Evolutionary conservation across 2,113 vertebrate genomes (phyloP).

Genomic region (Craseonycteris thonglongyai): DNA sequence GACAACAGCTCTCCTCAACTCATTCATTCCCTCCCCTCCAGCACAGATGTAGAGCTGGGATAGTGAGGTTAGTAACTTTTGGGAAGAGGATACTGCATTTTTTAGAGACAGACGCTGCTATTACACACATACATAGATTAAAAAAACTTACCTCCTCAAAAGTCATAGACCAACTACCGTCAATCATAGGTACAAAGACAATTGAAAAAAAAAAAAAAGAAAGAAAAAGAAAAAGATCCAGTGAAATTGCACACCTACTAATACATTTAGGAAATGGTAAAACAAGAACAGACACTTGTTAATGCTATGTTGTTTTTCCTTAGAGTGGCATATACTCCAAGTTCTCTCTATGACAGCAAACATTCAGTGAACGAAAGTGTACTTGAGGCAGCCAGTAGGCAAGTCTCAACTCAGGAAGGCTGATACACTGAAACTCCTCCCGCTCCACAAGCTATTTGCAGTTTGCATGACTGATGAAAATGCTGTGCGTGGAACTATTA

Average conservation of each 20-base stretch:
- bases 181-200: conserved; percentile 82
- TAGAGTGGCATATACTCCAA: not conserved
- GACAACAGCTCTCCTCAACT: not conserved
- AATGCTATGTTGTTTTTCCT: conserved; percentile 51
- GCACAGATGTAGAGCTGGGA: not conserved
- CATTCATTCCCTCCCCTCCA: not conserved
- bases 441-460: conserved; percentile 40
- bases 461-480: conserved; percentile 32
- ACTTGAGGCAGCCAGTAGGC: conserved; percentile 54
- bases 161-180: conserved; percentile 80
- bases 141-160: conserved; percentile 85
- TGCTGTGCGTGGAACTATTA: not conserved
- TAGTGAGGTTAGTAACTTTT: conserved; percentile 55
- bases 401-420: conserved; percentile 62
- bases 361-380: conserved; percentile 29
- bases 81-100: conserved; percentile 84
- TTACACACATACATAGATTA: conserved; percentile 74
- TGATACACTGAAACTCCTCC: conserved; percentile 64
- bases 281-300: conserved; percentile 53
- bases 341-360: conserved; percentile 47
- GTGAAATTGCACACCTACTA: conserved; percentile 70
- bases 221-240: conserved; percentile 75
- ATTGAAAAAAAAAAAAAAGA: conserved; percentile 75
- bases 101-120: conserved; percentile 68
- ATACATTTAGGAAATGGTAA: conserved; percentile 45